Evolutionary conservation across 2,888 invertebrate genomes (phyloP).

Genomic region (Lordiphosa fenestrarum): DNA sequence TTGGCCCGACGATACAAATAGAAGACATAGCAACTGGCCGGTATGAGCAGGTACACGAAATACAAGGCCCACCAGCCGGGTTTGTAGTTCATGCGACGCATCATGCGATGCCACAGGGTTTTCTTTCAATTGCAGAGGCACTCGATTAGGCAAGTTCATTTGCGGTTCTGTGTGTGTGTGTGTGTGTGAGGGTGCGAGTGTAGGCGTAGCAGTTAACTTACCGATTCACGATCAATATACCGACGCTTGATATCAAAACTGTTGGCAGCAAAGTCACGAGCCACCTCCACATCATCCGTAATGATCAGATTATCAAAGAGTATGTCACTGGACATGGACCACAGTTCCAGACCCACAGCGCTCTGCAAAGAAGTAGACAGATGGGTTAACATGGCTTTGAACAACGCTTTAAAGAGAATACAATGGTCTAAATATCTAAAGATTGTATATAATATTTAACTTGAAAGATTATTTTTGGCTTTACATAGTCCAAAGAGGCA

Average conservation of each 20-base stretch:
- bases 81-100: conserved; percentile 88
- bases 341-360: conserved; percentile 97
- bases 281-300: conserved; percentile 89
- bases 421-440: too few relatives aligned
- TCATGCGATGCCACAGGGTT: conserved; percentile 87
- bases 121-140: conserved; percentile 78
- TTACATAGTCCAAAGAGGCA: too few relatives aligned
- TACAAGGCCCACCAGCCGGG: conserved; percentile 92
- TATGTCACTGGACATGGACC: conserved; percentile 98
- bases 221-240: conserved; percentile 89
- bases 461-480: too few relatives aligned
- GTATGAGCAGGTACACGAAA: conserved; percentile 88
- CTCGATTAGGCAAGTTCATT: conserved; percentile 20
- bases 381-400: neutral
- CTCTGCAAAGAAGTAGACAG: conserved; percentile 82
- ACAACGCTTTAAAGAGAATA: too few relatives aligned
- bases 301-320: conserved; percentile 97
- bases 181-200: neutral
- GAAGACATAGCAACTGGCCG: conserved; percentile 85
- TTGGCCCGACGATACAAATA: conserved; percentile 84
- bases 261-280: conserved; percentile 89
- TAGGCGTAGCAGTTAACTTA: conserved; percentile 81
- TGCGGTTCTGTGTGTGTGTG: conserved; percentile 6
- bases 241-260: conserved; percentile 92
- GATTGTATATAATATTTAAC: too few relatives aligned